Evolutionary conservation across 2,797 vertebrate genomes (phyloP), one percentile per base, ranked within the genome.

Genomic region (Mionectes olivaceus): DNA sequence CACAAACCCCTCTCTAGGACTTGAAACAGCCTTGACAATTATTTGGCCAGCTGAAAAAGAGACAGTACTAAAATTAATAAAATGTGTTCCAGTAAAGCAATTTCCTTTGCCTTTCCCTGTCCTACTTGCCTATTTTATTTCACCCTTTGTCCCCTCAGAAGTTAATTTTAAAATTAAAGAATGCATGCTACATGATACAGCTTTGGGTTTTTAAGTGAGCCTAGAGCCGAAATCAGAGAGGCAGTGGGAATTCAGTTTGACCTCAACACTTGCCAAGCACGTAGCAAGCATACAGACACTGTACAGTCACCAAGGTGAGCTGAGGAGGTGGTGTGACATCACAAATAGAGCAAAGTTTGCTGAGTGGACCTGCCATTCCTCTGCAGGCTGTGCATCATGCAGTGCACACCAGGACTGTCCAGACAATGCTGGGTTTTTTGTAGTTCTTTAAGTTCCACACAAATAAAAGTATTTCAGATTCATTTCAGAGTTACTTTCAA

Each of bases 51-150:
- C 81, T 90, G 87, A 95, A 95, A 95, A 92, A 92, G 85, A 96
- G 92, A 94, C 89, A 87, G 78, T 81, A 95, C 74, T 68, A 90
- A 97, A 96, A 97, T 96, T 95, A 97, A 97, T 96, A 95, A 95
- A 96, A 95, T 70, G 73, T 95, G 92, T 95, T 96, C 78, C 83
- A 94, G 80, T 75, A 80, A 96, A 97, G 81, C 87, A 95, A 97
- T 97, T 97, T 96, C 96, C 95, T 96, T 87, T 94, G 92, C 84
- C 73, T 92, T 93, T 90, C 81, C n/a, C 19, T 71, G 69, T 91
- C 68, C 91, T 89, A 37, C 60, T 94, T 92, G 75, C 65, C 28
- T 80, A 41, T 69, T 95, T 94, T 82, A 47, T 90, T 94, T 97
- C 91, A 96, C 90, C 89, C 88, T 96, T 95, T 93, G 85, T 95